Conservation (phyloP, 1,140 invertebrate species). For the Drosophila quadrilineata region DNA sequence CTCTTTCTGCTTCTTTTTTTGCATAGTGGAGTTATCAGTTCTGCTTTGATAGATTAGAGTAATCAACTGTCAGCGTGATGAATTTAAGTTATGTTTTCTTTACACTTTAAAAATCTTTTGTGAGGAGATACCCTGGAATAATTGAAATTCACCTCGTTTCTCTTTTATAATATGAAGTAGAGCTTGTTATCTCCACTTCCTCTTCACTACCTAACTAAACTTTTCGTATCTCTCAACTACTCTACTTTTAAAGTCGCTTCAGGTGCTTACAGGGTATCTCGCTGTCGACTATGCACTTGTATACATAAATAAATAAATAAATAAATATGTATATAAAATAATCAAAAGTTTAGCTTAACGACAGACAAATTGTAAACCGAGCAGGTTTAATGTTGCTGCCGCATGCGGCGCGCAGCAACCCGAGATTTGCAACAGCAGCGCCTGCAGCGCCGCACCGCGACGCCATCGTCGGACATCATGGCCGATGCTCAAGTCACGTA, state of each 20-base stretch:
- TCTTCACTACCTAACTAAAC: no score
- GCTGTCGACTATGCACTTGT: not conserved
- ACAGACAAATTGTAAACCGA: constrained; percentile 63
- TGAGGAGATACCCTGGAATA: no score
- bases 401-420: constrained; percentile 35
- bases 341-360: constrained; percentile 48
- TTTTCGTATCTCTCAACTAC: no score
- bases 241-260: no score
- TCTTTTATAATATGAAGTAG: no score
- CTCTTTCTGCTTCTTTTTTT: no score
- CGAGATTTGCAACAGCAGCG: constrained; percentile 33
- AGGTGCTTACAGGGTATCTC: not conserved
- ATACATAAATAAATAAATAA: no score
- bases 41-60: constrained; percentile 20
- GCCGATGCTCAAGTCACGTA: constrained; percentile 71
- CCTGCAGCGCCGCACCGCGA: constrained; percentile 5
- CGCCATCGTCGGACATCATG: constrained; percentile 55
- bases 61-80: constrained; percentile 20
- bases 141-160: no score
- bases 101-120: not conserved
- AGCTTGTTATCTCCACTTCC: no score
- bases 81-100: constrained; percentile 12
- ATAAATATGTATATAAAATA: constrained; percentile 71
- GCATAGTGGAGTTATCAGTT: not conserved
- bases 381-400: constrained; percentile 40